A percentile compares a stretch with the other conserved stretches of the same genome.
Conservation (phyloP, 1,140 invertebrate genomes). For the Drosophila kohkoa region DNA sequence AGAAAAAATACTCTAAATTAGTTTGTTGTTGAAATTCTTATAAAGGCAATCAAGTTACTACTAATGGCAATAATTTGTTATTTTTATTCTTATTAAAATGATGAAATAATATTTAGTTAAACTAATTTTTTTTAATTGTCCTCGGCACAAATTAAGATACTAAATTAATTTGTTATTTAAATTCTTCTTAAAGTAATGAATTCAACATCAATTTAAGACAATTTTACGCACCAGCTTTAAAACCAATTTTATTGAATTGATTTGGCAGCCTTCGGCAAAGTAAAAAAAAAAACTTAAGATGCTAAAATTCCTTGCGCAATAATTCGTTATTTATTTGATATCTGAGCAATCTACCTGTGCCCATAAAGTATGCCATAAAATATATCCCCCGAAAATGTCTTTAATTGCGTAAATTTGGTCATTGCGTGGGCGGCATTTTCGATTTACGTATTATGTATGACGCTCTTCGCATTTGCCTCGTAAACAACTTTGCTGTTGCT, state of each 20-base stretch:
- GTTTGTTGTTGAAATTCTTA: too few relatives aligned
- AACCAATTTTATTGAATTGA: slow-evolving; percentile 19
- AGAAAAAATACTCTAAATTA: too few relatives aligned
- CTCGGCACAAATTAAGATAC: too few relatives aligned
- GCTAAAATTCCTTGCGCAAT: slow-evolving; percentile 2
- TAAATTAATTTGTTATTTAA: neutral
- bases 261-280: neutral
- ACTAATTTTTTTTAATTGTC: too few relatives aligned
- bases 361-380: slow-evolving; percentile 51
- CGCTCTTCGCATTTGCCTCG: slow-evolving; percentile 48
- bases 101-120: too few relatives aligned
- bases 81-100: too few relatives aligned
- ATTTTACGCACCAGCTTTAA: slow-evolving; percentile 2
- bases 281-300: neutral
- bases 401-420: slow-evolving; percentile 71
- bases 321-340: slow-evolving; percentile 29
- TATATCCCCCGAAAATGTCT: slow-evolving; percentile 46
- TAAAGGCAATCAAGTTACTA: too few relatives aligned
- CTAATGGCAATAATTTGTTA: too few relatives aligned
- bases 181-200: neutral
- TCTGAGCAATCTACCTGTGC: slow-evolving; percentile 25
- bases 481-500: slow-evolving; percentile 67
- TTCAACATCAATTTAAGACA: too few relatives aligned
- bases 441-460: slow-evolving; percentile 57
- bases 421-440: slow-evolving; percentile 59